A percentile compares a stretch with the other conserved stretches of the same genome.
phyloP scores from a whole-genome alignment of 2,888 invertebrate species.

The Zele albiditarsus region DNA sequence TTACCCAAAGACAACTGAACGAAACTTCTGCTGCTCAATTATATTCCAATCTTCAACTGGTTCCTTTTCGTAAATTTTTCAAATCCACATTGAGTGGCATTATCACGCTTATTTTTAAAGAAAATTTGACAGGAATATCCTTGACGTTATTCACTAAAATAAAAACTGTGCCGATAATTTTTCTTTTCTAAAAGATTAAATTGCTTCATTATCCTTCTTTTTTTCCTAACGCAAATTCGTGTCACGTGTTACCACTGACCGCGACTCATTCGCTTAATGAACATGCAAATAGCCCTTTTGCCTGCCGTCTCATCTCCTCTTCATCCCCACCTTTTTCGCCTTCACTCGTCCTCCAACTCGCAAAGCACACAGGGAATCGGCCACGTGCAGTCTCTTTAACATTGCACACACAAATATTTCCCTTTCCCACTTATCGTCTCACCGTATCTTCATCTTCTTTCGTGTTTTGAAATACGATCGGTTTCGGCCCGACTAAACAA shows the following conservation, averaged over 20 bases:
- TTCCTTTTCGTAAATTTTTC: no score
- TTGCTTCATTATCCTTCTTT: neutral
- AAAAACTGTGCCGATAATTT: no score
- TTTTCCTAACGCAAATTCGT: slow-evolving; percentile 32
- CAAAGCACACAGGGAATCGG: neutral
- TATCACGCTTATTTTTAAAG: no score
- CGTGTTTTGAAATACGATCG: neutral
- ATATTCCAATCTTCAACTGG: no score
- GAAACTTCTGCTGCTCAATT: no score
- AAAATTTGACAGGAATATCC: neutral
- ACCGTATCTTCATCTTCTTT: neutral
- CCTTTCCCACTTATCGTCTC: neutral
- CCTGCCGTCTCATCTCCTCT: slow-evolving; percentile 36
- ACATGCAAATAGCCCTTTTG: slow-evolving; percentile 51
- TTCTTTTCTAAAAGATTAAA: neutral
- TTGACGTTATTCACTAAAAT: no score
- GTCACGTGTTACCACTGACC: slow-evolving; percentile 46
- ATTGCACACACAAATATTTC: slow-evolving; percentile 23
- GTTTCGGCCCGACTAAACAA: slow-evolving; percentile 26
- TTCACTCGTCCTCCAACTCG: slow-evolving; percentile 18
- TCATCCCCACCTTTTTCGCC: slow-evolving; percentile 17
- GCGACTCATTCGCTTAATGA: slow-evolving; percentile 49
- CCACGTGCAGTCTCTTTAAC: slow-evolving; percentile 48
- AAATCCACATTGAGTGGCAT: no score
- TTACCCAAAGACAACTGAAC: neutral